These are phyloP conservation scores for Molossus alvarezi DNA, from an alignment of 2,797 vertebrate genomes.

Conservation along the genomic window DNA sequence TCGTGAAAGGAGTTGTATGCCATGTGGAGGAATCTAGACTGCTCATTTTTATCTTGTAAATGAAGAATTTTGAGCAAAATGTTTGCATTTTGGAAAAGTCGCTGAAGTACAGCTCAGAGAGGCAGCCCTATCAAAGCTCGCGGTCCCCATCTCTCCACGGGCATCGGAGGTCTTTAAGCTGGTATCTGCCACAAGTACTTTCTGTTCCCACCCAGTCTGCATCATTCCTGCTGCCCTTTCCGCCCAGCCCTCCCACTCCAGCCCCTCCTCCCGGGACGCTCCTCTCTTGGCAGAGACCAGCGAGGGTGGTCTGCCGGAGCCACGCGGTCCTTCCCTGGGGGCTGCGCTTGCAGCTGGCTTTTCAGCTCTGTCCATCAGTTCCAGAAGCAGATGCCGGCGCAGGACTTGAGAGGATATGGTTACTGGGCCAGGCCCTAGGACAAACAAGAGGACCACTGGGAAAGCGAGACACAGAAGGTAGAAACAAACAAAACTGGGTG, in stretches of 20 bases:
- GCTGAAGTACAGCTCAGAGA: background rate
- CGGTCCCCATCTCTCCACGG: background rate
- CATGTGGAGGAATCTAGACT: background rate
- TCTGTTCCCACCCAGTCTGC: background rate
- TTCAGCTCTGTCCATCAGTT: background rate
- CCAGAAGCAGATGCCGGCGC: background rate
- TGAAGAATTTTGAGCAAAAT: background rate
- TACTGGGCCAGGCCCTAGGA: background rate
- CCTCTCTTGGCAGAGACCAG: background rate
- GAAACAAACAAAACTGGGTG: background rate
- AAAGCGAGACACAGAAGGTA: background rate
- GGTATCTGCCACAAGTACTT: background rate
- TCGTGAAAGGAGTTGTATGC: background rate
- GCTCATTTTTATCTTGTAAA: slow-evolving; percentile 11
- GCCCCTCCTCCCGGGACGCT: background rate
- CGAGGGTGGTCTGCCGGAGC: background rate
- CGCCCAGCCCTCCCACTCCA: background rate
- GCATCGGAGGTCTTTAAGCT: background rate
- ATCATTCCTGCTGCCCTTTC: background rate
- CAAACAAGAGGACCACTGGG: background rate
- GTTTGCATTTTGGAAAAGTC: slow-evolving; percentile 9
- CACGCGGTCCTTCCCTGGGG: background rate
- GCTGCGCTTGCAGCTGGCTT: background rate
- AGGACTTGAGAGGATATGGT: background rate
- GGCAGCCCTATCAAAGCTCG: background rate